phyloP scores from a whole-genome alignment of 2,888 invertebrate genomes.

The Auanema freiburgensis region DNA sequence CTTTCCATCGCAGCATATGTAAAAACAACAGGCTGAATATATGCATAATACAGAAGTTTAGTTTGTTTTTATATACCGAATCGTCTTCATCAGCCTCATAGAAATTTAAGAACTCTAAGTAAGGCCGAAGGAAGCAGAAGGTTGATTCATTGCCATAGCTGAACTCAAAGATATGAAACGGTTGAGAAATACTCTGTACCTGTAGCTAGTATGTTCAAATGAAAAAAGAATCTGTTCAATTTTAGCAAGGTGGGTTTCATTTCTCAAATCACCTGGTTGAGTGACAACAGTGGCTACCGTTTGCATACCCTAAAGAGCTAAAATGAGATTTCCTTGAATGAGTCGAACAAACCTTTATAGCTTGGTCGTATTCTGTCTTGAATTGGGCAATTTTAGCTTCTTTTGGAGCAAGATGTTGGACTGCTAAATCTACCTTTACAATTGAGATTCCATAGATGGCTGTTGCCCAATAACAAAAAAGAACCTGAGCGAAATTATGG shows the following conservation, averaged over 20 bases:
- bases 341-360: slow-evolving; percentile 24
- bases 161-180: too few species aligned
- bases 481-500: slow-evolving; percentile 11
- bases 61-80: slow-evolving; percentile 1
- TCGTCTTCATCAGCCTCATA: slow-evolving; percentile 34
- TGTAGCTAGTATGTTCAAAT: slow-evolving; percentile 26
- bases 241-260: slow-evolving; percentile 20
- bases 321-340: not conserved
- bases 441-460: slow-evolving; percentile 37
- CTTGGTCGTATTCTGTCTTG: slow-evolving; percentile 37
- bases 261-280: slow-evolving; percentile 37
- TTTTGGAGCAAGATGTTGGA: slow-evolving; percentile 45
- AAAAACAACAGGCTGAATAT: slow-evolving; percentile 16
- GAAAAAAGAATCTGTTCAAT: slow-evolving; percentile 24
- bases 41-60: not conserved
- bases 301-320: slow-evolving; percentile 37
- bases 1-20: slow-evolving; percentile 32
- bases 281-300: slow-evolving; percentile 40
- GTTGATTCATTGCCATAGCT: slow-evolving; percentile 43
- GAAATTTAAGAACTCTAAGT: slow-evolving; percentile 41
- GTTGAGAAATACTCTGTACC: too few species aligned
- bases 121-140: slow-evolving; percentile 41
- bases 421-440: slow-evolving; percentile 44
- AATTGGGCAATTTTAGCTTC: slow-evolving; percentile 38
- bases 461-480: slow-evolving; percentile 42